These are phyloP conservation scores for Diprion similis DNA, from an alignment of 1,140 invertebrate genomes.

Conservation along the genomic window DNA sequence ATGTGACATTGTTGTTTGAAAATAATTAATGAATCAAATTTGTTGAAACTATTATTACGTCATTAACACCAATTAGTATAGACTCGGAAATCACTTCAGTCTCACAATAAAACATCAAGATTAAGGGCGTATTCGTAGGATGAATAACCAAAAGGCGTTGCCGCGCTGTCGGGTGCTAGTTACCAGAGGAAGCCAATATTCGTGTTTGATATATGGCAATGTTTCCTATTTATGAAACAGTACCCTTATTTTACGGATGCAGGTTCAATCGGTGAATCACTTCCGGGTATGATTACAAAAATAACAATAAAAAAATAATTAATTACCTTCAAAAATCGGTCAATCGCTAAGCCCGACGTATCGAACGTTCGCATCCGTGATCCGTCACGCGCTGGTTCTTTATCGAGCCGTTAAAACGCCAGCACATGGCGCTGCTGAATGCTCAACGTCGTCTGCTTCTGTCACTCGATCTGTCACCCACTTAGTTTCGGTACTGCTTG, in stretches of 20 bases:
- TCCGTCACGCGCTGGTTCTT: conserved; percentile 11
- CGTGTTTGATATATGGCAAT: background rate
- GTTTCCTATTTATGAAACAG: background rate
- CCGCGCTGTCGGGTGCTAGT: conserved; percentile 24
- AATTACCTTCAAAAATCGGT: conserved; percentile 5
- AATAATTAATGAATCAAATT: background rate
- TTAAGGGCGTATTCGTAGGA: conserved; percentile 23
- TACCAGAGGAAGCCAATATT: background rate
- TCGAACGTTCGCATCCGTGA: background rate
- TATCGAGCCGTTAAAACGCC: background rate
- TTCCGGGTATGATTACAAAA: background rate
- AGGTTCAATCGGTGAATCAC: background rate
- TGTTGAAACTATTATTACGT: background rate
- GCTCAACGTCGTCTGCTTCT: background rate
- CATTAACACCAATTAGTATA: background rate
- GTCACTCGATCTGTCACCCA: background rate
- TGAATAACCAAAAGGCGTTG: conserved; percentile 43
- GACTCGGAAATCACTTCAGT: background rate
- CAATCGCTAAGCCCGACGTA: background rate
- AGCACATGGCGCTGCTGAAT: background rate
- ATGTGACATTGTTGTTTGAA: background rate
- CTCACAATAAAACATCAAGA: background rate
- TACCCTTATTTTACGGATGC: background rate
- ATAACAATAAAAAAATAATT: background rate
- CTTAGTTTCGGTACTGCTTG: no score